Evolutionary conservation across 2,113 vertebrate genomes (phyloP).

Genomic region (Lophura nycthemera): DNA sequence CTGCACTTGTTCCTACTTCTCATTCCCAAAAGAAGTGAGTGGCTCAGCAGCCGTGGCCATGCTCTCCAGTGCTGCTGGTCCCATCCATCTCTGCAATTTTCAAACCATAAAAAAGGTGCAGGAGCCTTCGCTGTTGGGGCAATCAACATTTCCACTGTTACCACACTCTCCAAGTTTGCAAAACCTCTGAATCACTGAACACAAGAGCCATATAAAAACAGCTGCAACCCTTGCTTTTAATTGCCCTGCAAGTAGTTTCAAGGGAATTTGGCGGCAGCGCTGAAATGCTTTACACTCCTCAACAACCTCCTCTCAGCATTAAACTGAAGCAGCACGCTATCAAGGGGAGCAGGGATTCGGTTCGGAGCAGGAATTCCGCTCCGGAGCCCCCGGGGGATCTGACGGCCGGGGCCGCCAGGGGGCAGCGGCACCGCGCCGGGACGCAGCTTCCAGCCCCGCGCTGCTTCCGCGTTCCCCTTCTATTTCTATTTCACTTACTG

Average conservation of each 20-base stretch:
- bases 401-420: neutral
- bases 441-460: neutral
- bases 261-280: fast-evolving
- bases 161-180: neutral
- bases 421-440: neutral
- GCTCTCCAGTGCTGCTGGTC: fast-evolving
- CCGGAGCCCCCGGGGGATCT: neutral
- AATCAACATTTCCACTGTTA: neutral
- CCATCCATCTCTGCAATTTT: neutral
- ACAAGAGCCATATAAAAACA: neutral
- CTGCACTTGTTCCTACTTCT: neutral
- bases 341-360: too few relatives aligned
- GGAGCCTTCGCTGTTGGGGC: neutral
- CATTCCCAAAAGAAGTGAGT: neutral
- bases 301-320: fast-evolving
- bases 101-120: neutral
- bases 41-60: fast-evolving
- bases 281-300: fast-evolving
- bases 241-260: fast-evolving
- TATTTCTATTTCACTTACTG: neutral
- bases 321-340: neutral
- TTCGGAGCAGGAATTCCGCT: neutral
- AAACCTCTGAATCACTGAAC: neutral
- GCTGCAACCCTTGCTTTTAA: neutral
- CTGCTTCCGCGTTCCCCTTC: neutral